phyloP scores from a whole-genome alignment of 2,113 vertebrate species.

The Phaethon lepturus region DNA sequence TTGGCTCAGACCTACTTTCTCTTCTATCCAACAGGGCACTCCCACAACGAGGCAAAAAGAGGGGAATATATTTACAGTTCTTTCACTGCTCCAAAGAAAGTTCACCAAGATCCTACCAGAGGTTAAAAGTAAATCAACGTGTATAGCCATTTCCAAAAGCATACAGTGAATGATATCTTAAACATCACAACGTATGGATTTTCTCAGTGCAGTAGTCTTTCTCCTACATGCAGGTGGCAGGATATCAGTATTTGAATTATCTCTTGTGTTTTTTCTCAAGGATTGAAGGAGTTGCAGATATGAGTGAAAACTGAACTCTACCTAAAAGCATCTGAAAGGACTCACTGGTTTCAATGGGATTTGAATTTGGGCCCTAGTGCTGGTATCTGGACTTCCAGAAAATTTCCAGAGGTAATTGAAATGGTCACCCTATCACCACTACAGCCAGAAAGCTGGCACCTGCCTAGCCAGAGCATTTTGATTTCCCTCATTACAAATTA shows the following conservation, averaged over 20 bases:
- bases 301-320: neutral
- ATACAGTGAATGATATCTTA: neutral
- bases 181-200: neutral
- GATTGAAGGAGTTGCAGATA: neutral
- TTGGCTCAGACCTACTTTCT: neutral
- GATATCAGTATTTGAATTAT: neutral
- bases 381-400: neutral
- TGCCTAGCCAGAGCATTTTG: neutral
- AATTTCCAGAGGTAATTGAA: neutral
- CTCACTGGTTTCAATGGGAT: neutral
- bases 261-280: neutral
- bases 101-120: neutral
- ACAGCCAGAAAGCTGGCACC: neutral
- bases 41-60: neutral
- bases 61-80: neutral
- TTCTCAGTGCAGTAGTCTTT: neutral
- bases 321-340: neutral
- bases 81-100: neutral
- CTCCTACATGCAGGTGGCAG: neutral
- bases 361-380: neutral
- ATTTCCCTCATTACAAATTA: neutral
- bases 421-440: neutral
- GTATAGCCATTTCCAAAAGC: neutral
- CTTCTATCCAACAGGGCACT: neutral
- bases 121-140: neutral